Evolutionary conservation across 1,140 invertebrate genomes (phyloP), one percentile per base, ranked within the genome.

Genomic region (Vanessa tameamea): DNA sequence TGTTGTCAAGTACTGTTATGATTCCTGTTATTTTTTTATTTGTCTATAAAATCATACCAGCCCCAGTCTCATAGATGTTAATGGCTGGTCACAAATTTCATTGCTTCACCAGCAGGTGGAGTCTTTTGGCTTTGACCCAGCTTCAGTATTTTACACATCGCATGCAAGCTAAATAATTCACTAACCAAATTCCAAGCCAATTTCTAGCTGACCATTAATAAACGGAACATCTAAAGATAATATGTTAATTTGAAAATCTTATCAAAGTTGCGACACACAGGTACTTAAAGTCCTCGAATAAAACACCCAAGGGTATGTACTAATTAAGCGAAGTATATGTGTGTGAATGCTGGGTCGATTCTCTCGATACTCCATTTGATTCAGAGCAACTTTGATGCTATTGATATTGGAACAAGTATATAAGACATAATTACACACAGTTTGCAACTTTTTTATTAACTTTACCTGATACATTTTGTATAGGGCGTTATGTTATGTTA

Each of bases 161-260:
- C 73, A 57, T 70, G 68, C 70, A 68, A 51, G 50, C 69, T 71
- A 71, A 71, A 59, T 75, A 71, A 78, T 78, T 78, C 75, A 78
- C 72, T 68, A 64, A 66, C 72, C 64, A 70, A 78, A 23, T 61
- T 64, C 48, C 57, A 48, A 71, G 76, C 76, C 76, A 78, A 78
- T 78, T 71, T 71, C 73, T 74, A 67, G 55, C 64, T 73, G 64
- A 73, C 75, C 76, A 78, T 81, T 79, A 78, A 74, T 75, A 65
- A 76, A 77, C 69, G 68, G 78, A 78, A 78, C 78, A 78, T 74
- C 57, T 47, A 67, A 72, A 57, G 53, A 57, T 57, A 4, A 53
- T 16, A 53, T 53, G 51, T 23, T 23, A 23, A 57, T 57, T 57
- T 23, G 53, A 23, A 13, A 57, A 57, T 57, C 53, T 57, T 57